A percentile compares a stretch with the other conserved stretches of the same genome.
Evolutionary conservation across 2,113 vertebrate genomes (phyloP).

Genomic region (Psophia crepitans): DNA sequence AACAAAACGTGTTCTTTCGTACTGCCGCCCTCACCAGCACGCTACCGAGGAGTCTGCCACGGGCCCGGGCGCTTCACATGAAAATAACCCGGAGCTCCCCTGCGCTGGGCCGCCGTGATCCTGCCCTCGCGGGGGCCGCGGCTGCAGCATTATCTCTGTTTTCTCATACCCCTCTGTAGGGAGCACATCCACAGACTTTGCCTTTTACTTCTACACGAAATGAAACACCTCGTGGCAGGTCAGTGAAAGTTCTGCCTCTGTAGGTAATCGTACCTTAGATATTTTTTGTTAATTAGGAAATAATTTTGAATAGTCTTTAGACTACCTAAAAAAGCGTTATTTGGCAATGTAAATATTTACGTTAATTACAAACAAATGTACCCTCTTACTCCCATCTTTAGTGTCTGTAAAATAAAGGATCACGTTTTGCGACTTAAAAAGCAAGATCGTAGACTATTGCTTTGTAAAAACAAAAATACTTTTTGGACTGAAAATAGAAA

Average conservation of each 20-base stretch:
- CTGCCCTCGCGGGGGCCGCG: background rate
- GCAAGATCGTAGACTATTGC: background rate
- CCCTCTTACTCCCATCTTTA: background rate
- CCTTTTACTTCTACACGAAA: background rate
- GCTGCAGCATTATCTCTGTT: background rate
- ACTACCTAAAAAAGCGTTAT: background rate
- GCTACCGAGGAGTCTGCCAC: background rate
- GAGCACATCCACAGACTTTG: rapidly evolving
- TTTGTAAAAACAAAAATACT: background rate
- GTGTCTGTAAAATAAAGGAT: background rate
- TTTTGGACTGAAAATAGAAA: background rate
- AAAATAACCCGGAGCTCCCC: background rate
- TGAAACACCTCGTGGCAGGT: background rate
- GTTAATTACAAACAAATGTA: background rate
- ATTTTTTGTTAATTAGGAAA: background rate
- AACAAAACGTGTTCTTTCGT: conserved; percentile 51
- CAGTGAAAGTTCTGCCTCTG: background rate
- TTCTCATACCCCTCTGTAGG: background rate
- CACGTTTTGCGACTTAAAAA: background rate
- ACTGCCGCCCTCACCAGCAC: background rate
- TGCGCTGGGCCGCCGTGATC: background rate
- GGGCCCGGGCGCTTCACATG: background rate
- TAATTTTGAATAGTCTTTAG: background rate
- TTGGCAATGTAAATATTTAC: background rate
- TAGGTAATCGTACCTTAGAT: background rate